phyloP scores from a whole-genome alignment of 2,888 invertebrate species.

The Drosophila affinis region DNA sequence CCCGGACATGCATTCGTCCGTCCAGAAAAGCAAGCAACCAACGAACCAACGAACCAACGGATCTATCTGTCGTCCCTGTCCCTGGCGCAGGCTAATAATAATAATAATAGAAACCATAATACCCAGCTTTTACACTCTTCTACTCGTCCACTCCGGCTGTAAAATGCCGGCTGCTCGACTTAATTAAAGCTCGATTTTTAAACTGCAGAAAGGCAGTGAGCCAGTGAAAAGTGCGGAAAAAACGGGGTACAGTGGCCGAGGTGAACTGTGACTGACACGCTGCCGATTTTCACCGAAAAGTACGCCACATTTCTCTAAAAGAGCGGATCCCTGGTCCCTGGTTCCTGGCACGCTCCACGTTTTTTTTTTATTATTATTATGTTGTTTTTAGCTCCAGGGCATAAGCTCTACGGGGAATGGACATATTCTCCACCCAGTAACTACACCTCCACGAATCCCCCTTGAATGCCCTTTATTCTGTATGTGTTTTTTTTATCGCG shows the following conservation, averaged over 20 bases:
- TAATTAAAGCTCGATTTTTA: conserved; percentile 49
- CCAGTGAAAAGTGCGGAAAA: not conserved
- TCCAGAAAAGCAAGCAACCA: not conserved
- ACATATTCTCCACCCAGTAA: not conserved
- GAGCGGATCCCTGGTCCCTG: not conserved
- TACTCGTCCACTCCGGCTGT: conserved; percentile 15
- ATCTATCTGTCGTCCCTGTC: not conserved
- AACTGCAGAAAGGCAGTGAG: conserved; percentile 16
- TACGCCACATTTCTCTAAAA: not conserved
- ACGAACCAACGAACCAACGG: conserved; percentile 1
- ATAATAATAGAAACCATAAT: conserved; percentile 39
- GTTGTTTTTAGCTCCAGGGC: conserved; percentile 9
- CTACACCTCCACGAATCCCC: not conserved
- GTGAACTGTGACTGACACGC: conserved; percentile 7
- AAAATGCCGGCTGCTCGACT: conserved; percentile 40
- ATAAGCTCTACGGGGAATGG: not conserved
- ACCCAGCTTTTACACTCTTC: conserved; percentile 6
- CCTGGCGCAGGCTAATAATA: conserved; percentile 35
- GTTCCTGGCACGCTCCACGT: conserved; percentile 10
- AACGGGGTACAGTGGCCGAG: not conserved
- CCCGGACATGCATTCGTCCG: conserved; percentile 22
- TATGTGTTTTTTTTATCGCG: conserved; percentile 66
- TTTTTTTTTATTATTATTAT: conserved; percentile 16
- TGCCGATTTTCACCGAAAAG: conserved; percentile 18
- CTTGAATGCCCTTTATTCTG: conserved; percentile 9